A percentile compares a stretch with the other conserved stretches of the same genome.
These are phyloP conservation scores for Cebus imitator DNA, from an alignment of 2,113 vertebrate genomes.

Conservation along the genomic window DNA sequence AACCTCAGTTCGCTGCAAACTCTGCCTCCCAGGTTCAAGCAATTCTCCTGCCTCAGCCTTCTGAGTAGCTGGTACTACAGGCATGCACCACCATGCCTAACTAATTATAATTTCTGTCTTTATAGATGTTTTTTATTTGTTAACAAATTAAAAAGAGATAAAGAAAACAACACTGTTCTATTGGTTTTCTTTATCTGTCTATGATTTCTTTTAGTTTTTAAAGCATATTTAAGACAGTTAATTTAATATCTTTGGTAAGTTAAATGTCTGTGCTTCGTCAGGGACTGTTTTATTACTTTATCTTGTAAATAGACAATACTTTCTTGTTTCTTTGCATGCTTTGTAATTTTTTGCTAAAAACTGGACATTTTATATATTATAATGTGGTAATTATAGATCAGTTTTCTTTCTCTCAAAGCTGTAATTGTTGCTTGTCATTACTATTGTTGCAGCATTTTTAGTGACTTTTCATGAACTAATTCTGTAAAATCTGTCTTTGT, in stretches of 20 bases:
- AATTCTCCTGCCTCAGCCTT: too few relatives aligned
- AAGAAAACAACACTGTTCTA: neutral
- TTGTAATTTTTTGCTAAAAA: neutral
- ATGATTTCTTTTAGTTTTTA: neutral
- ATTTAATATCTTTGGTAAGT: neutral
- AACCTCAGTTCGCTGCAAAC: too few relatives aligned
- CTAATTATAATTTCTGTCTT: neutral
- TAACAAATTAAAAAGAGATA: neutral
- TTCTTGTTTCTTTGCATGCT: neutral
- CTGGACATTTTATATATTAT: neutral
- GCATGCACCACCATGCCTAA: too few relatives aligned
- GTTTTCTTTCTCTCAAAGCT: neutral
- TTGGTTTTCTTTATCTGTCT: neutral
- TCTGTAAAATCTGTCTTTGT: neutral
- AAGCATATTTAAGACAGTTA: neutral
- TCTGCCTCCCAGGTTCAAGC: too few relatives aligned
- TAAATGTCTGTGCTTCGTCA: neutral
- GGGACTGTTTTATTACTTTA: neutral
- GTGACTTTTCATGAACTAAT: neutral
- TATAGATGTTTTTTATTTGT: neutral
- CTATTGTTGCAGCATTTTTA: neutral
- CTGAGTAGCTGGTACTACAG: too few relatives aligned
- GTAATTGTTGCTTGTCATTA: neutral
- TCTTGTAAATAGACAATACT: neutral
- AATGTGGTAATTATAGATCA: neutral